Conservation (phyloP, 2,113 vertebrate genomes). For the Eurypyga helias region DNA sequence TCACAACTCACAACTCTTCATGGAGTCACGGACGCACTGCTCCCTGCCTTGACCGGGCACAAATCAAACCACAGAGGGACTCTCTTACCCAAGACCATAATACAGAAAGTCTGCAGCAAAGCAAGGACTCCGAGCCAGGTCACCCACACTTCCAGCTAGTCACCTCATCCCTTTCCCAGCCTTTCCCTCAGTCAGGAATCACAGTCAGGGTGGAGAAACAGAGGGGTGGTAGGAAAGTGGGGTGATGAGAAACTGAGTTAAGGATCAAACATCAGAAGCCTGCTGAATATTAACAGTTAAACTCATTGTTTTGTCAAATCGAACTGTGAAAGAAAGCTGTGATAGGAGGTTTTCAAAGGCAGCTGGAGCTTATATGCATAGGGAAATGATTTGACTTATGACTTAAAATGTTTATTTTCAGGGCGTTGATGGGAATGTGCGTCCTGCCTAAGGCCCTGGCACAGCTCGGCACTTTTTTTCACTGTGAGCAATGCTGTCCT, state of each 20-base stretch:
- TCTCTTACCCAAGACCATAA: neutral
- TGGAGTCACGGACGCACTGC: accelerated
- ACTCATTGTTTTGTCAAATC: neutral
- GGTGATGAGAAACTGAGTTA: neutral
- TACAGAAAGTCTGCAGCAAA: neutral
- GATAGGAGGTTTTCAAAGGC: neutral
- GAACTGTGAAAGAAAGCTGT: neutral
- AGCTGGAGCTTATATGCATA: neutral
- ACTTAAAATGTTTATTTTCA: slow-evolving; percentile 42
- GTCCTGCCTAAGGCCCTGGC: slow-evolving; percentile 1
- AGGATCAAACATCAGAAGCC: neutral
- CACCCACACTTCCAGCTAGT: neutral
- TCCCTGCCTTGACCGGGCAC: neutral
- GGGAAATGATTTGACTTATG: neutral
- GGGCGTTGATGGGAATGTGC: neutral
- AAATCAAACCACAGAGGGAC: neutral
- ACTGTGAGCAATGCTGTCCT: neutral
- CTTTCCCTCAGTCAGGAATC: neutral
- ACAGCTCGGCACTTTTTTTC: neutral
- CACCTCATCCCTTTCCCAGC: neutral
- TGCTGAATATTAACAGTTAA: neutral
- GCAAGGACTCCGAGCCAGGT: neutral
- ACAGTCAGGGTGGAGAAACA: neutral
- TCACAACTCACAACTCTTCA: neutral
- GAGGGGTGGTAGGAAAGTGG: neutral